phyloP scores from a whole-genome alignment of 2,113 vertebrate species.

The Myotis brandtii region DNA sequence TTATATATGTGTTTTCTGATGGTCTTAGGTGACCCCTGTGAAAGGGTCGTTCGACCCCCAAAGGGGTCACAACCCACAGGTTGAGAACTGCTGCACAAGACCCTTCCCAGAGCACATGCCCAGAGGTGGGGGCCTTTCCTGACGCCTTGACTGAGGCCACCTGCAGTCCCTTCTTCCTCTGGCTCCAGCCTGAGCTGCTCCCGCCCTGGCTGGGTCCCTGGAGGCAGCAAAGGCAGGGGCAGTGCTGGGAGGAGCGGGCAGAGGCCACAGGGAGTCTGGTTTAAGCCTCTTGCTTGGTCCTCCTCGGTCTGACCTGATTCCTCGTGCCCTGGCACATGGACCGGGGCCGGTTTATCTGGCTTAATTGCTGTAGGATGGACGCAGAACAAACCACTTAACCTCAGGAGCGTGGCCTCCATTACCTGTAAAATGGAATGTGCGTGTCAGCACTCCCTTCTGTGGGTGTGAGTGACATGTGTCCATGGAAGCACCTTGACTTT shows the following conservation, averaged over 20 bases:
- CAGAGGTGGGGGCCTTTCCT: neutral
- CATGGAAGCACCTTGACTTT: neutral
- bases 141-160: neutral
- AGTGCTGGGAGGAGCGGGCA: neutral
- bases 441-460: neutral
- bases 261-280: neutral
- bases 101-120: neutral
- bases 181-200: neutral
- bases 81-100: neutral
- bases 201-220: neutral
- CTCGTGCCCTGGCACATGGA: neutral
- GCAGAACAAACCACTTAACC: constrained; percentile 39
- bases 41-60: no score
- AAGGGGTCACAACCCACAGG: no score
- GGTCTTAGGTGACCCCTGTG: no score
- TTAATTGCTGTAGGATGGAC: constrained; percentile 43
- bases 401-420: neutral
- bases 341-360: neutral
- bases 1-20: no score
- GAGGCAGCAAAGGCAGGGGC: neutral
- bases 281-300: neutral
- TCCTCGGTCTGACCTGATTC: constrained; percentile 46
- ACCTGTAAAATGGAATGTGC: constrained; percentile 25
- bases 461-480: neutral
- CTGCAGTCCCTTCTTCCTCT: neutral